These are phyloP conservation scores for Drosophila glabriapex DNA, from an alignment of 2,888 invertebrate genomes.

Conservation along the genomic window DNA sequence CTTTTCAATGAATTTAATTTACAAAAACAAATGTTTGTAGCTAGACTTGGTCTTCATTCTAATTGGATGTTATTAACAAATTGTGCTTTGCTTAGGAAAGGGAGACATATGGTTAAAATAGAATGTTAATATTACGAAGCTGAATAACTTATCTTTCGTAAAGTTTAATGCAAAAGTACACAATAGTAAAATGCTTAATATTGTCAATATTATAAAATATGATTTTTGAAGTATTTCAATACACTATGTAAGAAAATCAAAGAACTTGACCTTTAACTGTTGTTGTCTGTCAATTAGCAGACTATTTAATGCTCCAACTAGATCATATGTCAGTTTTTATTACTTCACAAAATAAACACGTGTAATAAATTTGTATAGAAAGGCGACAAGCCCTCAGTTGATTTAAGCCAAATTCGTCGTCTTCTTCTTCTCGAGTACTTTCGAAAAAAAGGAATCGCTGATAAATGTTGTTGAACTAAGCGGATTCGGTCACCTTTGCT, in stretches of 20 bases:
- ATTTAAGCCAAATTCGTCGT: neutral
- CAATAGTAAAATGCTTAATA: too few relatives aligned
- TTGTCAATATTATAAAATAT: too few relatives aligned
- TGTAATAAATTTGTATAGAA: constrained; percentile 1
- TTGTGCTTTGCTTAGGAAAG: neutral
- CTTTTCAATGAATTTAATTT: constrained; percentile 30
- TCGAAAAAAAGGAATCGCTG: constrained; percentile 9
- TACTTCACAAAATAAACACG: neutral
- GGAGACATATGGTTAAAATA: neutral
- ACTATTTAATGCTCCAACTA: neutral
- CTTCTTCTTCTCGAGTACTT: constrained; percentile 1
- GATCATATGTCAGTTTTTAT: constrained; percentile 12
- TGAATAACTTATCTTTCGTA: neutral
- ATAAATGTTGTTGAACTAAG: constrained; percentile 9
- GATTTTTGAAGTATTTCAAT: neutral
- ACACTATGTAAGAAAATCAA: neutral
- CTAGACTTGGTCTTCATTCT: neutral
- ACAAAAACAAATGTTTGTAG: neutral
- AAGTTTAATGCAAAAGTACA: neutral
- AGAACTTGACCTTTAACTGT: neutral
- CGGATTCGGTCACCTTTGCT: constrained; percentile 25
- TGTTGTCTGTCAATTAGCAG: neutral
- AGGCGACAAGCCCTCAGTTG: neutral
- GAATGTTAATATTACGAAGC: neutral
- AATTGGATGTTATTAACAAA: constrained; percentile 1